These are phyloP conservation scores for Uloborus plumipes DNA, from an alignment of 2,888 invertebrate species.

Conservation along the genomic window DNA sequence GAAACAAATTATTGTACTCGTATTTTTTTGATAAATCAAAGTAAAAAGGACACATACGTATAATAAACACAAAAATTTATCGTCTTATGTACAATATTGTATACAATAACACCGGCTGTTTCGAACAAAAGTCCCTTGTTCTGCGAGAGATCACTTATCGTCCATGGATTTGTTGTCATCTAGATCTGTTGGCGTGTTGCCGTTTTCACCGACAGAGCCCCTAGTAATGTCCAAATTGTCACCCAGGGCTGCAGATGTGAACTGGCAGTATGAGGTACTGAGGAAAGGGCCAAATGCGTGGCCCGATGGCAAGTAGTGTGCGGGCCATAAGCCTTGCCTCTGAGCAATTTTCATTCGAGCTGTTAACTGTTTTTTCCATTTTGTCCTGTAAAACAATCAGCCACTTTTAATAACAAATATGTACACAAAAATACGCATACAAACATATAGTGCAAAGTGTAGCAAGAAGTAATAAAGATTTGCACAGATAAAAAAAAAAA, in stretches of 20 bases:
- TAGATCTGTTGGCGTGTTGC: slow-evolving; percentile 23
- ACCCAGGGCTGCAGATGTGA: slow-evolving; percentile 42
- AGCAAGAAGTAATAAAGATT: no score
- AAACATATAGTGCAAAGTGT: no score
- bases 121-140: no score
- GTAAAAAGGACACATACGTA: no score
- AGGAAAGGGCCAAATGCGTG: slow-evolving; percentile 64
- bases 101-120: background rate
- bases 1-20: no score
- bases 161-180: slow-evolving; percentile 61
- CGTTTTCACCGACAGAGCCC: slow-evolving; percentile 39
- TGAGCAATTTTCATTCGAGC: slow-evolving; percentile 72
- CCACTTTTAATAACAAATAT: background rate
- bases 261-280: slow-evolving; percentile 59
- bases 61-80: slow-evolving; percentile 13
- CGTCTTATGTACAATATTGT: slow-evolving; percentile 10
- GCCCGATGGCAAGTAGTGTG: slow-evolving; percentile 58
- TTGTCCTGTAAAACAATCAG: slow-evolving; percentile 77
- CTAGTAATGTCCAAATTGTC: slow-evolving; percentile 45
- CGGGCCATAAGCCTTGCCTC: slow-evolving; percentile 60
- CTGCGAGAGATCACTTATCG: slow-evolving; percentile 28
- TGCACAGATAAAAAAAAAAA: no score
- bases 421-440: no score
- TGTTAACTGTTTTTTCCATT: slow-evolving; percentile 97
- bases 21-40: no score